Percentiles rank a stretch among this genome's conserved stretches.
Evolutionary conservation across 2,113 vertebrate species (phyloP).

Genomic region (Microtus montanus): DNA sequence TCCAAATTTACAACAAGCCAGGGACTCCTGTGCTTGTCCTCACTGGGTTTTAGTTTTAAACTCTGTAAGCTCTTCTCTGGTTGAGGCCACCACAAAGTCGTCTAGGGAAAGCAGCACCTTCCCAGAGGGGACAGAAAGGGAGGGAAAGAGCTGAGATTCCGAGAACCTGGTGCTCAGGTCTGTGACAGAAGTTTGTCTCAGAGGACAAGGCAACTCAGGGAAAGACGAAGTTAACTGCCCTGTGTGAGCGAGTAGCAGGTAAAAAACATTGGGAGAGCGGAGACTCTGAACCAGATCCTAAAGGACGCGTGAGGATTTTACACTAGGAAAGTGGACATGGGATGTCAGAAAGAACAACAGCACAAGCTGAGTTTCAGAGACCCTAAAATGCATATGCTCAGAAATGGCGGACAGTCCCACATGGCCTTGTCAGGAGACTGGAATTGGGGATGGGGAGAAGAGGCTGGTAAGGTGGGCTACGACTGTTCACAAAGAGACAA

Average conservation of each 20-base stretch:
- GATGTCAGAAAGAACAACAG: background rate
- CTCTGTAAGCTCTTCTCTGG: background rate
- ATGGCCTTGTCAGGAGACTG: background rate
- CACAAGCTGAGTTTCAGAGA: background rate
- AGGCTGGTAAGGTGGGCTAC: background rate
- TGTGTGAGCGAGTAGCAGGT: background rate
- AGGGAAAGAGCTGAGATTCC: background rate
- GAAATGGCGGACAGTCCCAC: fast-evolving
- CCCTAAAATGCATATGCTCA: background rate
- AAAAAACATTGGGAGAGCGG: background rate
- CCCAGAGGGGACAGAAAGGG: fast-evolving
- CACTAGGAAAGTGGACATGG: background rate
- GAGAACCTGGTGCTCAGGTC: background rate
- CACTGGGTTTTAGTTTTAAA: background rate
- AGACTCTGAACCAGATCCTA: background rate
- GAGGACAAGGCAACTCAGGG: background rate
- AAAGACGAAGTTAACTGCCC: background rate
- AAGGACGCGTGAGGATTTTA: background rate
- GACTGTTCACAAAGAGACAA: background rate
- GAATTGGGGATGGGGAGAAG: background rate
- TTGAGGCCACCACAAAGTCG: background rate
- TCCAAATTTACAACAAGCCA: background rate
- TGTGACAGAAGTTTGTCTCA: background rate
- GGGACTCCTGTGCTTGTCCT: no score
- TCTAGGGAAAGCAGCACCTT: background rate